A percentile compares a stretch with the other conserved stretches of the same genome.
Evolutionary conservation across 2,797 vertebrate genomes (phyloP).

Genomic region (Enteromius treurensis): DNA sequence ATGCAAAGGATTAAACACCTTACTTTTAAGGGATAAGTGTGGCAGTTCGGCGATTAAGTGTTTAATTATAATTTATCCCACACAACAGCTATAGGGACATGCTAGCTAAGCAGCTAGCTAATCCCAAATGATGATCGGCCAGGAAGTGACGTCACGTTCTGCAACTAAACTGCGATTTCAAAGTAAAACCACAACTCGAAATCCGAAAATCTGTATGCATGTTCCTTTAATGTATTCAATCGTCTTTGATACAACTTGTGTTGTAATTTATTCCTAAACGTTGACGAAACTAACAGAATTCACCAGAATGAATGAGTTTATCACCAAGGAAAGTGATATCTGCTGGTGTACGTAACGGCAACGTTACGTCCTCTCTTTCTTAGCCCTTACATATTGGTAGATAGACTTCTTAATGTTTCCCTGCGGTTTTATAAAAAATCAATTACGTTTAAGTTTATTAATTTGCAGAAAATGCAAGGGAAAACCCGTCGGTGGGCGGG

Average conservation of each 20-base stretch:
- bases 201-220: not conserved
- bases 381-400: too few relatives aligned
- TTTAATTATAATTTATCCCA: slow-evolving; percentile 11
- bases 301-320: not conserved
- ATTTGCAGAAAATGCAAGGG: not conserved
- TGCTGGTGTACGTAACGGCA: not conserved
- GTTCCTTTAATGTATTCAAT: not conserved
- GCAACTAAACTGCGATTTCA: not conserved
- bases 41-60: not conserved
- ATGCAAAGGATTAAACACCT: not conserved
- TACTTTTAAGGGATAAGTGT: slow-evolving; percentile 16
- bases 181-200: not conserved
- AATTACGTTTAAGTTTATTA: not conserved
- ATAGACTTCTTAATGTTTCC: not conserved
- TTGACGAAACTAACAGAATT: not conserved
- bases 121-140: slow-evolving; percentile 11
- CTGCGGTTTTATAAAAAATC: not conserved
- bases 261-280: not conserved
- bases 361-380: too few relatives aligned
- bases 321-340: not conserved
- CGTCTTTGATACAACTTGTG: too few relatives aligned
- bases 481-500: not conserved
- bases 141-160: slow-evolving; percentile 24
- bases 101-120: slow-evolving; percentile 50
- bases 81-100: slow-evolving; percentile 20